Percentiles rank a stretch among this genome's conserved stretches.
Conservation (phyloP, 2,888 invertebrate genomes). For the Pandemis corylana region DNA sequence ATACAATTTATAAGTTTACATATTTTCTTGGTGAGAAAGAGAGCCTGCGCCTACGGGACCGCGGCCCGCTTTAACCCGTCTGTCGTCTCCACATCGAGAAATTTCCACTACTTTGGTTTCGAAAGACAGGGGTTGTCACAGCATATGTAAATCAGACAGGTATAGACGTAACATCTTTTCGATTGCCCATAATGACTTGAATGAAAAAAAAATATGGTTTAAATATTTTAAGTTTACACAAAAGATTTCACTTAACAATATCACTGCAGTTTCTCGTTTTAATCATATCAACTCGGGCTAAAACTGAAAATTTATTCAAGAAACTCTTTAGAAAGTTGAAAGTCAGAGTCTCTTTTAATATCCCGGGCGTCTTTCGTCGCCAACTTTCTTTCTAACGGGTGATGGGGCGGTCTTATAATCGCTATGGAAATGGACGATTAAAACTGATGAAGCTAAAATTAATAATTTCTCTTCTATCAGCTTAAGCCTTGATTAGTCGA, state of each 20-base stretch:
- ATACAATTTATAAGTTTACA: slow-evolving; percentile 84
- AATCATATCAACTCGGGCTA: slow-evolving; percentile 69
- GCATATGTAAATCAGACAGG: background rate
- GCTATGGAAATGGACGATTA: slow-evolving; percentile 28
- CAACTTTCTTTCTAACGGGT: slow-evolving; percentile 64
- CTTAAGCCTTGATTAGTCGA: background rate
- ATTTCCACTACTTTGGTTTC: slow-evolving; percentile 43
- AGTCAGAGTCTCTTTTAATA: slow-evolving; percentile 71
- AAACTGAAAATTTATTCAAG: slow-evolving; percentile 73
- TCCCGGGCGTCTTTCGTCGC: slow-evolving; percentile 61
- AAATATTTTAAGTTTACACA: background rate
- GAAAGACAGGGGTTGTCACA: slow-evolving; percentile 9
- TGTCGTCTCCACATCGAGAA: slow-evolving; percentile 43
- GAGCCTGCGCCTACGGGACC: slow-evolving; percentile 70
- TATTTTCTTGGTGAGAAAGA: slow-evolving; percentile 74
- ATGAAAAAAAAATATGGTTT: background rate
- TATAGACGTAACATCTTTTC: background rate
- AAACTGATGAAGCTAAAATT: slow-evolving; percentile 22
- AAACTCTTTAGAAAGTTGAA: slow-evolving; percentile 72
- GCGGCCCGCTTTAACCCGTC: slow-evolving; percentile 47
- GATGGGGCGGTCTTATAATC: slow-evolving; percentile 41
- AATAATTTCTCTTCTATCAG: slow-evolving; percentile 1
- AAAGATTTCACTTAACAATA: slow-evolving; percentile 38
- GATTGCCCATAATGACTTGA: background rate
- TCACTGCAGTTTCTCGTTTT: slow-evolving; percentile 57